Conservation (phyloP, 1,140 invertebrate species). For the Drosophila sulfurigaster region DNA sequence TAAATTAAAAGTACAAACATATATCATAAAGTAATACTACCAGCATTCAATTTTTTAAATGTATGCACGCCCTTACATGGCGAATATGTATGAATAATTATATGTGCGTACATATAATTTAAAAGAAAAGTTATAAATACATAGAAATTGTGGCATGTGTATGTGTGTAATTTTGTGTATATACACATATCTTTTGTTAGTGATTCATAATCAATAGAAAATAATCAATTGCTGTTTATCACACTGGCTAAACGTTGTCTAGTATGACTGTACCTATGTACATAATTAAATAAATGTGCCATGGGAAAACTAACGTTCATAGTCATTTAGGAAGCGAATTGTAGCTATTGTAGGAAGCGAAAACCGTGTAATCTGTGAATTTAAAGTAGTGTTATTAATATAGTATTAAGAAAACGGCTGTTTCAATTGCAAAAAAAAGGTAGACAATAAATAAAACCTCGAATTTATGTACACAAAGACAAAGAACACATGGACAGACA, state of each 20-base stretch:
- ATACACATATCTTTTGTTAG: slow-evolving; percentile 10
- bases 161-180: slow-evolving; percentile 1
- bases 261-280: slow-evolving; percentile 54
- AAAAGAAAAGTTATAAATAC: slow-evolving; percentile 40
- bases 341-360: background rate
- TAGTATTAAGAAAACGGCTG: background rate
- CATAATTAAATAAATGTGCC: slow-evolving; percentile 59
- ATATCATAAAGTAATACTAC: background rate
- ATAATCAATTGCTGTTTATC: slow-evolving; percentile 28
- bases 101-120: slow-evolving; percentile 18
- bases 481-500: slow-evolving; percentile 24
- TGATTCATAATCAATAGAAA: slow-evolving; percentile 44
- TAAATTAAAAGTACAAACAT: slow-evolving; percentile 4
- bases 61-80: background rate
- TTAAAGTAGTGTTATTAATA: slow-evolving; percentile 8
- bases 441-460: slow-evolving; percentile 32
- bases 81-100: background rate
- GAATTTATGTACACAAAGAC: slow-evolving; percentile 29
- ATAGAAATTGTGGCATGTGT: background rate
- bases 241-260: slow-evolving; percentile 14
- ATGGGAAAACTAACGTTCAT: slow-evolving; percentile 13
- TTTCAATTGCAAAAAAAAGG: slow-evolving; percentile 17
- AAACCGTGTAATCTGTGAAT: slow-evolving; percentile 13
- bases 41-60: background rate
- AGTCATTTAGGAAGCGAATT: slow-evolving; percentile 17